Evolutionary conservation across 2,113 vertebrate species (phyloP).

Genomic region (Paradoxurus hermaphroditus): DNA sequence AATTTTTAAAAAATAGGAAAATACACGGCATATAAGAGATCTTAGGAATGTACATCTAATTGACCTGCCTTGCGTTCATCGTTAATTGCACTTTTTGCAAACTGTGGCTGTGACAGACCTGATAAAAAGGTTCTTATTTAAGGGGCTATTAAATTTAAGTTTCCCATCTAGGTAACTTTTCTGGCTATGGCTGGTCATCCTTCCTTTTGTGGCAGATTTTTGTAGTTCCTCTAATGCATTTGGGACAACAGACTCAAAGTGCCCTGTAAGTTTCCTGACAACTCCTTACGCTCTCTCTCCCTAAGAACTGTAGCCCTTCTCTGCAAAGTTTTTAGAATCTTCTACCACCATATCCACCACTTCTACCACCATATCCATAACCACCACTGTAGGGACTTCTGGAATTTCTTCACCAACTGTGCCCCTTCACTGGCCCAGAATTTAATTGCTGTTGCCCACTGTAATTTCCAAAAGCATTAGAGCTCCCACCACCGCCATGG

Average conservation of each 20-base stretch:
- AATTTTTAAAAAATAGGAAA: conserved; percentile 82
- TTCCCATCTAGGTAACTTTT: conserved; percentile 82
- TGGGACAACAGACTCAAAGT: not conserved
- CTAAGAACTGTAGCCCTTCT: not conserved
- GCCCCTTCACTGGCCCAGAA: not conserved
- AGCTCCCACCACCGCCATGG: not conserved
- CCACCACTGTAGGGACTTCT: not conserved
- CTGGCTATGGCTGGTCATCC: conserved; percentile 86
- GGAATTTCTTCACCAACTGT: not conserved
- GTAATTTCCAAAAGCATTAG: not conserved
- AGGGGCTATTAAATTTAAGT: conserved; percentile 78
- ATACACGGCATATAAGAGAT: conserved; percentile 83
- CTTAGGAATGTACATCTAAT: conserved; percentile 87
- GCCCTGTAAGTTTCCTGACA: not conserved
- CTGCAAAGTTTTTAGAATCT: not conserved
- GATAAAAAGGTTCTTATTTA: conserved; percentile 88
- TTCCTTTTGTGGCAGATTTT: not conserved
- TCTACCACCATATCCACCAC: not conserved
- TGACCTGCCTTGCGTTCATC: conserved; percentile 82
- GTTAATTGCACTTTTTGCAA: conserved; percentile 84
- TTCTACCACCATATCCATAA: not conserved
- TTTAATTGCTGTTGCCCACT: not conserved
- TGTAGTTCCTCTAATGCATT: not conserved
- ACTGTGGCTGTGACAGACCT: conserved; percentile 90
- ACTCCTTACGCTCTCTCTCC: not conserved